Conservation (phyloP, 2,797 vertebrate genomes). For the Synaphobranchus kaupii region DNA sequence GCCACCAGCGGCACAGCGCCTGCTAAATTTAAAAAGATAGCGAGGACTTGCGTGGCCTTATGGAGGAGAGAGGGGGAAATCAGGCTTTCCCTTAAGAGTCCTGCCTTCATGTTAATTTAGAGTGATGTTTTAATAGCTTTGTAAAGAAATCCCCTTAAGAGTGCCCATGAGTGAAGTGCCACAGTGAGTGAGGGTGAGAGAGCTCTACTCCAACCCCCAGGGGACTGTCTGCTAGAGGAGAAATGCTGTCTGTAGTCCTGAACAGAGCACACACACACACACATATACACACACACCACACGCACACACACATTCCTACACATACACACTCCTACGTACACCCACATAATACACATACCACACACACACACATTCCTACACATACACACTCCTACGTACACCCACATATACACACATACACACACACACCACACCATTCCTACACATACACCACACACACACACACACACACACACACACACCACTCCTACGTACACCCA, state of each 20-base stretch:
- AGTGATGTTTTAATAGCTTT: constrained; percentile 31
- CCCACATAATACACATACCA: no score
- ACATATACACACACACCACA: background rate
- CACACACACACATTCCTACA: no score
- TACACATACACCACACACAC: background rate
- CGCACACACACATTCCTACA: background rate
- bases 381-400: background rate
- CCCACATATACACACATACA: background rate
- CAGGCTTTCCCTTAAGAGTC: background rate
- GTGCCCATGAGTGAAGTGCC: background rate
- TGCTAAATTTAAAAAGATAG: constrained; percentile 7
- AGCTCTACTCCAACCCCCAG: background rate
- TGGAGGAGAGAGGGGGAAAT: background rate
- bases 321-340: constrained; percentile 7
- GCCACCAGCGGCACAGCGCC: background rate
- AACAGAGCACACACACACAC: background rate
- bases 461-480: background rate
- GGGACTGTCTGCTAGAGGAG: background rate
- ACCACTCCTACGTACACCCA: background rate
- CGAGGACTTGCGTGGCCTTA: background rate
- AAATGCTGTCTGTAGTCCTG: background rate
- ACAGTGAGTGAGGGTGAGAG: background rate
- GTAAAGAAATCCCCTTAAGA: constrained; percentile 27
- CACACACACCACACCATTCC: no score
- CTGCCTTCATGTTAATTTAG: constrained; percentile 26